These are phyloP conservation scores for Musca vetustissima DNA, from an alignment of 1,140 invertebrate genomes.

Conservation along the genomic window DNA sequence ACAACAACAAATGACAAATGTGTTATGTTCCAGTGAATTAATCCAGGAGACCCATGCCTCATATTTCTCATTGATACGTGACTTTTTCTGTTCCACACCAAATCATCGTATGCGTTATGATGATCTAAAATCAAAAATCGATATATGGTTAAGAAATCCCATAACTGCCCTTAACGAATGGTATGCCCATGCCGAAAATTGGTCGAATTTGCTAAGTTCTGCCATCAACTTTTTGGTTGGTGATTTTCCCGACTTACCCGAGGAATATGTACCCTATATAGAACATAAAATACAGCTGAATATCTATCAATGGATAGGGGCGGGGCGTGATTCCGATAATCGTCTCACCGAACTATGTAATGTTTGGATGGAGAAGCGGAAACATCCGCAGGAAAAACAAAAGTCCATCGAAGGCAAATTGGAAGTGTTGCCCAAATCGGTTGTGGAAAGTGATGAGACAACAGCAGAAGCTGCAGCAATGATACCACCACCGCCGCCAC, in stretches of 20 bases:
- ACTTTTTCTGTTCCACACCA: conserved; percentile 79
- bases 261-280: conserved; percentile 90
- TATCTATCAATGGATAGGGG: conserved; percentile 93
- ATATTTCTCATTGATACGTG: conserved; percentile 80
- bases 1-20: background rate
- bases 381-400: background rate
- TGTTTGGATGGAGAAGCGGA: conserved; percentile 66
- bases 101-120: conserved; percentile 75
- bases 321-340: conserved; percentile 87
- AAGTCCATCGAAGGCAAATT: background rate
- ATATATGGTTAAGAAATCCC: conserved; percentile 78
- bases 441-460: conserved; percentile 16
- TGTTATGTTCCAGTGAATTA: conserved; percentile 33
- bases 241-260: conserved; percentile 77
- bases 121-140: conserved; percentile 74
- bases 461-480: background rate
- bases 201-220: conserved; percentile 75
- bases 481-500: conserved; percentile 60
- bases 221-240: conserved; percentile 87
- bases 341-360: conserved; percentile 73
- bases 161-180: conserved; percentile 82
- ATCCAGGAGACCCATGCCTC: conserved; percentile 78
- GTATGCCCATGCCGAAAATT: conserved; percentile 71
- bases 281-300: conserved; percentile 77
- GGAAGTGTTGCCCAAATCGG: background rate